Conservation (phyloP, 2,113 vertebrate species). For the Saguinus imperator region DNA sequence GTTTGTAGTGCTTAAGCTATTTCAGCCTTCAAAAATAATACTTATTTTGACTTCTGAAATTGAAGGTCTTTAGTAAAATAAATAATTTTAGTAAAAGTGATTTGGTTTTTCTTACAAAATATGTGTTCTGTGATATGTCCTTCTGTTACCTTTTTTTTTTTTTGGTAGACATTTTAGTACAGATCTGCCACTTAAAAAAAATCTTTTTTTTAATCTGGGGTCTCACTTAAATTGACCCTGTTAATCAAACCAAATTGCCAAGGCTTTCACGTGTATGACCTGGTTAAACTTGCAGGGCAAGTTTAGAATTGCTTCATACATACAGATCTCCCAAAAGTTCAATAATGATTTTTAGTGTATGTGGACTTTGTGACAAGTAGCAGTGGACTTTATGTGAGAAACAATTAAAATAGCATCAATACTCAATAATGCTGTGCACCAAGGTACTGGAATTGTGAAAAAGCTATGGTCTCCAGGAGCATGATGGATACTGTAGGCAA, state of each 20-base stretch:
- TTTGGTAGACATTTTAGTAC: neutral
- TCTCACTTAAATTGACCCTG: conserved; percentile 36
- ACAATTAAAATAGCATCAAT: conserved; percentile 75
- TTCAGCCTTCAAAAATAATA: neutral
- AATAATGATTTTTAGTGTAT: conserved; percentile 58
- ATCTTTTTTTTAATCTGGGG: conserved; percentile 3
- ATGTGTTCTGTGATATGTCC: neutral
- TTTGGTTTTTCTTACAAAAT: neutral
- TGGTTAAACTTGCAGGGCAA: conserved; percentile 53
- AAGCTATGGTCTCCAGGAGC: conserved; percentile 13
- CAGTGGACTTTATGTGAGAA: conserved; percentile 65
- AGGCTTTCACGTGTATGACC: conserved; percentile 34
- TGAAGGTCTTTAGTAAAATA: neutral
- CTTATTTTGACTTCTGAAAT: conserved; percentile 37
- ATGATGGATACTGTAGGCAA: conserved; percentile 56
- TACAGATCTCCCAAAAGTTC: conserved; percentile 55
- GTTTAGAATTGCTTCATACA: conserved; percentile 36
- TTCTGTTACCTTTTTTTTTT: neutral
- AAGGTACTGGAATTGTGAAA: conserved; percentile 45
- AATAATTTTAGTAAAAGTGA: neutral
- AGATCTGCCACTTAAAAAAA: conserved; percentile 3
- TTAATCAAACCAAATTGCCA: conserved; percentile 55
- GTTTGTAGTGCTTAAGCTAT: neutral
- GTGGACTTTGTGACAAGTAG: conserved; percentile 67
- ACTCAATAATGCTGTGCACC: conserved; percentile 54